Conservation (phyloP, 2,888 invertebrate species). For the Cyaniris semiargus region DNA sequence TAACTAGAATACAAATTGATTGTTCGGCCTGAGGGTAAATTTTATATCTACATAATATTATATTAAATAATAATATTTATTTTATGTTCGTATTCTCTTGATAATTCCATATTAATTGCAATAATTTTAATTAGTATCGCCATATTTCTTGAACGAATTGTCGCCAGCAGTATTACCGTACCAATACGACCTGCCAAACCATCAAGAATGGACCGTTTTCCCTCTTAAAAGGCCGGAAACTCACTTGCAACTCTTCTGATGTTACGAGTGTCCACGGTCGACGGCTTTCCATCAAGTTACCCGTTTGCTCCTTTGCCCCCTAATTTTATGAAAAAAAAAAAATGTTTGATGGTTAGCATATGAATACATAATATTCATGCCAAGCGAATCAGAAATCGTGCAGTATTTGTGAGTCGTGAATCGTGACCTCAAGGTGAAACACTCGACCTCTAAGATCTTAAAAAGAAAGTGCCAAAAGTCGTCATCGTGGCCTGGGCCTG, state of each 20-base stretch:
- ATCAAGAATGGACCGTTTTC: no score
- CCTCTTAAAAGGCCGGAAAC: no score
- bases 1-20: conserved; percentile 7
- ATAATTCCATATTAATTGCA: not conserved
- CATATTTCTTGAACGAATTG: not conserved
- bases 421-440: not conserved
- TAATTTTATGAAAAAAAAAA: no score
- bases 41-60: not conserved
- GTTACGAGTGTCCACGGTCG: no score
- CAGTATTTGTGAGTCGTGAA: not conserved
- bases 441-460: not conserved
- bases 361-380: not conserved
- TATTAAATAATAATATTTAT: not conserved
- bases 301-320: no score
- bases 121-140: not conserved
- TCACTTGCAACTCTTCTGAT: no score
- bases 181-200: no score
- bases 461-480: not conserved
- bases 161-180: no score
- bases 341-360: not conserved
- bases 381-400: not conserved
- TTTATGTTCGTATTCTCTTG: not conserved
- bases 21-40: conserved; percentile 6
- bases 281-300: no score
- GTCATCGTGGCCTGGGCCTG: no score